phyloP scores from a whole-genome alignment of 2,113 vertebrate species.

The Carollia perspicillata region DNA sequence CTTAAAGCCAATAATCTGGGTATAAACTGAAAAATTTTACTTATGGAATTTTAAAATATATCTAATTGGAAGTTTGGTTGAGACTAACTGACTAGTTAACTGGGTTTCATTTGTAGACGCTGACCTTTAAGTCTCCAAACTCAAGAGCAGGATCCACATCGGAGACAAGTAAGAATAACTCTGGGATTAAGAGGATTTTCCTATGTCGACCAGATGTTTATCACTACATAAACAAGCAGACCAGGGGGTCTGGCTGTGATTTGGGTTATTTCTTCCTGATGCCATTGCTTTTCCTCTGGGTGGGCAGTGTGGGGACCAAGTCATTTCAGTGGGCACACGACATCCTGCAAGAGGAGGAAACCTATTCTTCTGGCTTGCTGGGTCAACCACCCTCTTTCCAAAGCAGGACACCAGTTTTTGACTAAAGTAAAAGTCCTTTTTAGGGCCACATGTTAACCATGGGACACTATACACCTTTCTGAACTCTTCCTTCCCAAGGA shows the following conservation, averaged over 20 bases:
- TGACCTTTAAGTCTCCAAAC: not conserved
- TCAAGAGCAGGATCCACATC: not conserved
- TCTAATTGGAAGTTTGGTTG: not conserved
- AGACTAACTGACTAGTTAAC: not conserved
- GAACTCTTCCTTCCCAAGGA: not conserved
- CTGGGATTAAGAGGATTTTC: not conserved
- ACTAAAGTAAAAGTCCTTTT: not conserved
- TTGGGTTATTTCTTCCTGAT: conserved; percentile 29
- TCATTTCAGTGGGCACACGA: not conserved
- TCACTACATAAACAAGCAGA: not conserved
- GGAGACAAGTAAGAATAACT: not conserved
- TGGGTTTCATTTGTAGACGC: not conserved
- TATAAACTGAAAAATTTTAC: conserved; percentile 1
- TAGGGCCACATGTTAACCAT: not conserved
- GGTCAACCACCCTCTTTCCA: not conserved
- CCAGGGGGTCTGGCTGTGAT: not conserved
- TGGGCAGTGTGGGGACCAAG: not conserved
- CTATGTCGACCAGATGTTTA: not conserved
- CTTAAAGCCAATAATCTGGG: not conserved
- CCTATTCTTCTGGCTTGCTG: not conserved
- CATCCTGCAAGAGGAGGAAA: not conserved
- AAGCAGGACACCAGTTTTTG: not conserved
- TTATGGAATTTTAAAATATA: not conserved
- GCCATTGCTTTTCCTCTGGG: not conserved
- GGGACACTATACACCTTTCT: not conserved